Evolutionary conservation across 2,888 invertebrate genomes (phyloP).

Genomic region (Pyrgus malvae): DNA sequence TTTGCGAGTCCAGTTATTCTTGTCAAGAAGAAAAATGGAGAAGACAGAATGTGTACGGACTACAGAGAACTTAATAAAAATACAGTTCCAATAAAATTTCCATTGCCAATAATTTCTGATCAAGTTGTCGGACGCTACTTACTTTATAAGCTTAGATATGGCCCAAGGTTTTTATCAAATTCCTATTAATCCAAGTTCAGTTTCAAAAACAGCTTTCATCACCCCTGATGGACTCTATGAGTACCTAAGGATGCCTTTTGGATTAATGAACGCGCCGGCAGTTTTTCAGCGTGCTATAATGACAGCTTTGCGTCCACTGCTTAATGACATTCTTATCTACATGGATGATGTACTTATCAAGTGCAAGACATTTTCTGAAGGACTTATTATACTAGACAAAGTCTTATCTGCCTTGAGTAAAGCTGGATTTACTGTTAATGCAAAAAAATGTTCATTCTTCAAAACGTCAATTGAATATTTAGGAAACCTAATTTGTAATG

Average conservation of each 20-base stretch:
- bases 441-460: neutral
- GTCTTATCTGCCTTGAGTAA: neutral
- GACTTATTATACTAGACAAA: neutral
- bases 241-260: constrained; percentile 26
- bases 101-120: constrained; percentile 31
- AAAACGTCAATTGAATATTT: neutral
- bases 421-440: neutral
- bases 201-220: constrained; percentile 31
- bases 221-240: neutral
- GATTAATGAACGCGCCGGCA: constrained; percentile 30
- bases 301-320: neutral
- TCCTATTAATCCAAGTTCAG: neutral
- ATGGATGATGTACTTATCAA: neutral
- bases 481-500: neutral
- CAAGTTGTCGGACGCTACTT: constrained; percentile 7
- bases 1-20: neutral
- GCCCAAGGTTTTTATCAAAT: neutral
- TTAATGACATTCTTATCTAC: neutral
- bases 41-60: neutral
- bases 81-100: neutral
- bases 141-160: constrained; percentile 5
- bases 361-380: neutral
- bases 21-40: neutral
- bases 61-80: neutral
- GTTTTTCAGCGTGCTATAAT: constrained; percentile 10